Conservation (phyloP, 2,888 invertebrate species). For the Plagiodera versicolora region DNA sequence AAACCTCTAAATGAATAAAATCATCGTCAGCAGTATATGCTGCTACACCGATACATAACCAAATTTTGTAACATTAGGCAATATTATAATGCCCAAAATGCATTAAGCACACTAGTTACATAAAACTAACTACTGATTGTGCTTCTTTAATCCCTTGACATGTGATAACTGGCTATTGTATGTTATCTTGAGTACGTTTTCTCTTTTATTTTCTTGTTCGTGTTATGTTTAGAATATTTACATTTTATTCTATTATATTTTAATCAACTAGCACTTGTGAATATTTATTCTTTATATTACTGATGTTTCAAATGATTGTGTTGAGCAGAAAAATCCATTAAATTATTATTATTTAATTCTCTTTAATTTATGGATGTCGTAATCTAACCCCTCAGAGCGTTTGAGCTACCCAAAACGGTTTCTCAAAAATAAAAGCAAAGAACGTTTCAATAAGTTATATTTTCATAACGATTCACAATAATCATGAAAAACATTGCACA, state of each 20-base stretch:
- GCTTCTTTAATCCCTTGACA: conserved; percentile 9
- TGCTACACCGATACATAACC: too few relatives aligned
- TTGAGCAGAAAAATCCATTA: conserved; percentile 21
- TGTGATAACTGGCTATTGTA: conserved; percentile 18
- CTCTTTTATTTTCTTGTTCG: conserved; percentile 23
- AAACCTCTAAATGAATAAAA: too few relatives aligned
- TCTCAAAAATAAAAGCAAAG: not conserved
- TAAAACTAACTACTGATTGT: not conserved
- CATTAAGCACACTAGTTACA: not conserved
- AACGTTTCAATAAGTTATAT: not conserved
- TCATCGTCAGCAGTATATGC: too few relatives aligned
- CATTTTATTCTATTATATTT: conserved; percentile 25
- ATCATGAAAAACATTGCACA: not conserved
- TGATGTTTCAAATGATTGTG: conserved; percentile 29
- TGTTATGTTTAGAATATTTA: conserved; percentile 27
- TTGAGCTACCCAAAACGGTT: too few relatives aligned
- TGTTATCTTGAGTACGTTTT: conserved; percentile 18
- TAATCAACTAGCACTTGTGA: conserved; percentile 25
- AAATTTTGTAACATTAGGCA: too few relatives aligned
- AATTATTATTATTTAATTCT: conserved; percentile 23
- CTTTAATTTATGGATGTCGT: too few relatives aligned
- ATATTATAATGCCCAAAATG: not conserved
- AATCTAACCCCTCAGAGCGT: too few relatives aligned
- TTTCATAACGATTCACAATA: not conserved
- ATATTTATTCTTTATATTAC: conserved; percentile 33